Conservation (phyloP, 53 echinoderm and acorn worm genomes). For the Hippasteria phrygiana region DNA sequence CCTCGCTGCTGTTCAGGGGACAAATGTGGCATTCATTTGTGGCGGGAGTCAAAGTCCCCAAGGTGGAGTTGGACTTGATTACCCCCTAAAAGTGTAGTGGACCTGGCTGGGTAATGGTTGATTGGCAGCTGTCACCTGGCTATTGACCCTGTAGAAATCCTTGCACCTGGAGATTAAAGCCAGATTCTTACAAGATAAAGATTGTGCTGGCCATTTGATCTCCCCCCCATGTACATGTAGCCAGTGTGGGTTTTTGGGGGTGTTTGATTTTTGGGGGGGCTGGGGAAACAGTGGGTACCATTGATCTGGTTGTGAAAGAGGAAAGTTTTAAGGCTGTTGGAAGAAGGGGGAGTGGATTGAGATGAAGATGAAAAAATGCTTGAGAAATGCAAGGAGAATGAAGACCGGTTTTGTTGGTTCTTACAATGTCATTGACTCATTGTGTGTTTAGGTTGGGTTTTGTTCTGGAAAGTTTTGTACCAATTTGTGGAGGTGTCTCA, state of each 20-base stretch:
- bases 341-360: neutral
- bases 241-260: constrained; percentile 46
- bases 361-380: neutral
- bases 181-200: constrained; percentile 78
- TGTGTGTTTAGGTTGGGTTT: constrained; percentile 19
- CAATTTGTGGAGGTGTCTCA: constrained; percentile 9
- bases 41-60: neutral
- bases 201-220: constrained; percentile 74
- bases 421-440: neutral
- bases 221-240: constrained; percentile 58
- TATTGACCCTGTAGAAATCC: constrained; percentile 72
- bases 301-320: neutral
- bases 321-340: neutral
- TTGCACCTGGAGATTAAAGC: constrained; percentile 76
- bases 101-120: constrained; percentile 39
- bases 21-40: constrained; percentile 18
- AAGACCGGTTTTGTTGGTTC: neutral
- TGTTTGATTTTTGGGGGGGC: neutral
- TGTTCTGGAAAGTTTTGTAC: neutral
- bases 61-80: constrained; percentile 8
- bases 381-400: constrained; percentile 7
- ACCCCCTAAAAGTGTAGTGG: constrained; percentile 55
- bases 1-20: neutral
- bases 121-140: constrained; percentile 71
- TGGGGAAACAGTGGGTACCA: constrained; percentile 10